A percentile compares a stretch with the other conserved stretches of the same genome.
These are phyloP conservation scores for Liposcelis brunnea DNA, from an alignment of 2,888 invertebrate genomes.

Conservation along the genomic window DNA sequence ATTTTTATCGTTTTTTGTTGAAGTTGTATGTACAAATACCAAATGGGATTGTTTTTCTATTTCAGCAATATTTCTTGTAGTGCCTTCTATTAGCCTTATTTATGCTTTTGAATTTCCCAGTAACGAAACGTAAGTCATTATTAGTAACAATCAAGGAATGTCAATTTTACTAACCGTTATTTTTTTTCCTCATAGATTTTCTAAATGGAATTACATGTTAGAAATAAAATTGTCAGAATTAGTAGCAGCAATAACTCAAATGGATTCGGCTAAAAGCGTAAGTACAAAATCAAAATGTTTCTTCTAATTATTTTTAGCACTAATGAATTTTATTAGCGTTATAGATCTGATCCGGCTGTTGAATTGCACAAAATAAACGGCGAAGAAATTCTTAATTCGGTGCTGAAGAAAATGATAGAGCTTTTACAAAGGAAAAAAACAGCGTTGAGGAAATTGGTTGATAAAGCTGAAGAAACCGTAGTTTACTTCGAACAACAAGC, in stretches of 20 bases:
- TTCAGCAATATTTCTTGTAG: too few relatives aligned
- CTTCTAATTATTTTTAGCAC: neutral
- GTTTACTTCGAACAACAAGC: neutral
- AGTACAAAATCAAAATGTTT: neutral
- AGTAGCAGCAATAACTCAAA: neutral
- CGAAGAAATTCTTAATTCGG: neutral
- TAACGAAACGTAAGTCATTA: too few relatives aligned
- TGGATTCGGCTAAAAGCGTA: neutral
- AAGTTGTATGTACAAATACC: too few relatives aligned
- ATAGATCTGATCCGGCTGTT: neutral
- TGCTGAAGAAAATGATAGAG: slow-evolving; percentile 1
- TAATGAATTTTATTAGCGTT: neutral
- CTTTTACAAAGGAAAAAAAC: neutral
- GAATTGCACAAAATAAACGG: neutral
- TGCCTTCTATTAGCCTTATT: too few relatives aligned
- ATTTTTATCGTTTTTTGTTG: too few relatives aligned
- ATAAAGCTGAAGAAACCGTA: neutral
- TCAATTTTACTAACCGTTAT: too few relatives aligned
- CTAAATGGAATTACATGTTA: slow-evolving; percentile 1
- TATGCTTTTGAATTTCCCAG: too few relatives aligned
- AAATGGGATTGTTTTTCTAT: too few relatives aligned
- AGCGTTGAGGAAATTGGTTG: slow-evolving; percentile 1
- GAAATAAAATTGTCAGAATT: slow-evolving; percentile 2
- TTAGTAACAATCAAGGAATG: too few relatives aligned
- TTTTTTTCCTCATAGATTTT: neutral